Conservation (phyloP, 2,113 vertebrate genomes). For the Poecilia latipinna region DNA sequence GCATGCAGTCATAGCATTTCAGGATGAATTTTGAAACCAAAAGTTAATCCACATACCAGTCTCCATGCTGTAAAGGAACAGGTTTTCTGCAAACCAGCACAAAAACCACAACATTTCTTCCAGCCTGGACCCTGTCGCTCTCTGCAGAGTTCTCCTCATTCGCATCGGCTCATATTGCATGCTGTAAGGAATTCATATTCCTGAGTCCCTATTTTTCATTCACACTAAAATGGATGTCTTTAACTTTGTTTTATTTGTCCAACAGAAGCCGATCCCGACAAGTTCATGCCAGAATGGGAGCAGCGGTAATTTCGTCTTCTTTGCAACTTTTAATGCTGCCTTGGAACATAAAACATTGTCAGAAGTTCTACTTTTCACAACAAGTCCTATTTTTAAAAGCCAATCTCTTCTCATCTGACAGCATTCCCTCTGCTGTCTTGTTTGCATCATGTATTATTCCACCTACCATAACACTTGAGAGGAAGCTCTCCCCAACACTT, state of each 20-base stretch:
- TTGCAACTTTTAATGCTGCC: too few relatives aligned
- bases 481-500: conserved; percentile 39
- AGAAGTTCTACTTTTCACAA: not conserved
- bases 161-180: conserved; percentile 38
- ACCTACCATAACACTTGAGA: conserved; percentile 25
- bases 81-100: conserved; percentile 30
- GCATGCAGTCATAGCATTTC: conserved; percentile 11
- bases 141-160: conserved; percentile 18
- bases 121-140: conserved; percentile 54
- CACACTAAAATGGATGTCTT: too few relatives aligned
- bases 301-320: too few relatives aligned
- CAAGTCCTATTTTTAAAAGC: not conserved
- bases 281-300: too few relatives aligned
- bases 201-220: too few relatives aligned
- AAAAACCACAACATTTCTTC: conserved; percentile 72
- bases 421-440: not conserved
- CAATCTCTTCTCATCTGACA: too few relatives aligned
- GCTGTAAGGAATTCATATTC: conserved; percentile 3
- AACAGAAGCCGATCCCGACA: too few relatives aligned
- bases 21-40: not conserved
- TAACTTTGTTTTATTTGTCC: too few relatives aligned
- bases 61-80: conserved; percentile 17
- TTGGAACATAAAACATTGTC: not conserved
- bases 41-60: conserved; percentile 20
- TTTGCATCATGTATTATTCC: conserved; percentile 26